Percentiles rank a stretch among this genome's conserved stretches.
Evolutionary conservation across 2,113 vertebrate species (phyloP).

Genomic region (Percopsis transmontana): DNA sequence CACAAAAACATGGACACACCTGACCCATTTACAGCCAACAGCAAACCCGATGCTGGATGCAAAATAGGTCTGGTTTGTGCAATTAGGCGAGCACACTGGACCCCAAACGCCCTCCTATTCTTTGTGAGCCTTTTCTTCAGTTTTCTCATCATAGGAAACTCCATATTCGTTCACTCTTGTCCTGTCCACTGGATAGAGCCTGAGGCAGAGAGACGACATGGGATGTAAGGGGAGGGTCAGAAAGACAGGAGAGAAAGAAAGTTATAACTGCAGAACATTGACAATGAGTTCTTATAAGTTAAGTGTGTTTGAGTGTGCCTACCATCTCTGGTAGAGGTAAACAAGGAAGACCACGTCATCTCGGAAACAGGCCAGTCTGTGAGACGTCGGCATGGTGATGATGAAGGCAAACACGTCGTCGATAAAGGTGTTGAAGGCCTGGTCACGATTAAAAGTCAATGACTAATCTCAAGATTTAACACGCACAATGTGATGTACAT

Average conservation of each 20-base stretch:
- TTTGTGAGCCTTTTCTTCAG: conserved; percentile 81
- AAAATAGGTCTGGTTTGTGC: too few relatives aligned
- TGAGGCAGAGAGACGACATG: conserved; percentile 49
- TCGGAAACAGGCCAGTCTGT: conserved; percentile 96
- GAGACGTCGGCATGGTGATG: conserved; percentile 99
- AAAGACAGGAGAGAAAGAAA: background rate
- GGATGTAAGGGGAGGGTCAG: background rate
- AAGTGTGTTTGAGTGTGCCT: conserved; percentile 29
- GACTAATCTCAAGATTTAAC: background rate
- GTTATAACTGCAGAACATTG: background rate
- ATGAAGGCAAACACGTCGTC: conserved; percentile 98
- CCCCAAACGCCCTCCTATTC: conserved; percentile 67
- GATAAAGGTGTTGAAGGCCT: conserved; percentile 99
- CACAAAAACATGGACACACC: too few relatives aligned
- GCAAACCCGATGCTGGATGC: background rate
- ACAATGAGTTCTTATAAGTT: background rate
- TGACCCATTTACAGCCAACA: conserved; percentile 16
- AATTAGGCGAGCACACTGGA: background rate
- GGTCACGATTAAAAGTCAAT: conserved; percentile 19
- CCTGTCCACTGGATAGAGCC: conserved; percentile 99
- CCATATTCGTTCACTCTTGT: conserved; percentile 95
- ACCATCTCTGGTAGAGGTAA: conserved; percentile 99
- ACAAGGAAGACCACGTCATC: conserved; percentile 96
- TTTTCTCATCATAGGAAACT: conserved; percentile 89
- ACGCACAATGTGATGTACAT: too few relatives aligned